Conservation (phyloP, 2,113 vertebrate genomes). For the Dromiciops gliroides region DNA sequence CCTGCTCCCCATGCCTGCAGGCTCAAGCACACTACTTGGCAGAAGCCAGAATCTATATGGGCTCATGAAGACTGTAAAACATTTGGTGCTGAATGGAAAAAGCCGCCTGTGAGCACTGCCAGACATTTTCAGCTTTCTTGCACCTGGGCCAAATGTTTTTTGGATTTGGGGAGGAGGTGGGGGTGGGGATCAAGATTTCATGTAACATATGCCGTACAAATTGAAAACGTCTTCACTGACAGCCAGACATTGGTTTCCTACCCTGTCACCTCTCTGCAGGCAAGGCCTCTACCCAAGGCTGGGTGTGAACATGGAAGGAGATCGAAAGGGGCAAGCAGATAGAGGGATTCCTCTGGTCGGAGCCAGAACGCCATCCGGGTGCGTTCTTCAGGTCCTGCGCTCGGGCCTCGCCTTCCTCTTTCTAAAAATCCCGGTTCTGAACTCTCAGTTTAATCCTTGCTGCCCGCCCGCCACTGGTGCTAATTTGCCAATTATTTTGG, state of each 20-base stretch:
- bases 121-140: conserved; percentile 81
- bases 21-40: conserved; percentile 82
- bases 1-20: conserved; percentile 78
- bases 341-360: not conserved
- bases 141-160: conserved; percentile 78
- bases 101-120: conserved; percentile 76
- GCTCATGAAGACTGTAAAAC: conserved; percentile 86
- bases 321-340: not conserved
- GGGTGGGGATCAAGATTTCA: conserved; percentile 56
- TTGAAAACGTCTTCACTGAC: conserved; percentile 25
- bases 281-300: conserved; percentile 34
- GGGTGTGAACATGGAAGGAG: not conserved
- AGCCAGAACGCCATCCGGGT: not conserved
- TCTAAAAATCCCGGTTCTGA: not conserved
- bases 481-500: conserved; percentile 68
- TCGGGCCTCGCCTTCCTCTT: not conserved
- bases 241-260: not conserved
- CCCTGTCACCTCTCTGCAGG: not conserved
- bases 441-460: conserved; percentile 11
- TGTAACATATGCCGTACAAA: conserved; percentile 51
- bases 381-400: not conserved
- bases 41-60: conserved; percentile 82
- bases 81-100: conserved; percentile 74
- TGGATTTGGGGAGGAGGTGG: conserved; percentile 55
- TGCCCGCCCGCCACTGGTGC: conserved; percentile 37